Evolutionary conservation across 2,888 invertebrate genomes (phyloP).

Genomic region (Temnothorax unifasciatus): DNA sequence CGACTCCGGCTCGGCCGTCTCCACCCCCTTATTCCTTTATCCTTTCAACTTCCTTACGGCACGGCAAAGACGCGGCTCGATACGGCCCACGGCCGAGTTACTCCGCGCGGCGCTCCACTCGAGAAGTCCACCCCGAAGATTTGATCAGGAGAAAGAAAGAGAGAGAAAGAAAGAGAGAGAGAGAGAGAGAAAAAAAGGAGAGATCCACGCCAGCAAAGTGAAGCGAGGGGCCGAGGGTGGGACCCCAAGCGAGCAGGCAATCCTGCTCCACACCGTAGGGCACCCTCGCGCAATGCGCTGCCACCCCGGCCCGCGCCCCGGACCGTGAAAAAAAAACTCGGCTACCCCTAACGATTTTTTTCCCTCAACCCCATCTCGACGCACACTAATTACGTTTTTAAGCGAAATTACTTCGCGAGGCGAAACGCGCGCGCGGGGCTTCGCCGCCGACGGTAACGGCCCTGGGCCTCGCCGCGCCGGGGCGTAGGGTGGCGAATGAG

Average conservation of each 20-base stretch:
- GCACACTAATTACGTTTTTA: conserved; percentile 85
- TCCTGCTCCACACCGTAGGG: conserved; percentile 66
- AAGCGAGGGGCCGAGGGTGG: conserved; percentile 73
- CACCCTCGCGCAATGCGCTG: conserved; percentile 73
- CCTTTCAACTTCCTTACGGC: conserved; percentile 68
- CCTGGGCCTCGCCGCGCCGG: conserved; percentile 39
- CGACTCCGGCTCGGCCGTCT: conserved; percentile 31
- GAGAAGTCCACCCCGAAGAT: conserved; percentile 81
- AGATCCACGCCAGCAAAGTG: conserved; percentile 66
- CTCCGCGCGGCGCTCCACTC: conserved; percentile 66
- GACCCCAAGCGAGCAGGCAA: conserved; percentile 69
- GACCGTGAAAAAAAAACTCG: conserved; percentile 79
- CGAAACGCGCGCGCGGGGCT: conserved; percentile 58
- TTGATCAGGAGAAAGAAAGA: conserved; percentile 76
- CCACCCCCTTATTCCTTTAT: conserved; percentile 62
- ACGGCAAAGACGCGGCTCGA: conserved; percentile 76
- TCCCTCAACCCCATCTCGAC: conserved; percentile 82
- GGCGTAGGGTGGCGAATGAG: conserved; percentile 60
- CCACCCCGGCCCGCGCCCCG: conserved; percentile 77
- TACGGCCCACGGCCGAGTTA: conserved; percentile 74
- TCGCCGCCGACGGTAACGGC: conserved; percentile 63
- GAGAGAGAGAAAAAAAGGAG: conserved; percentile 22
- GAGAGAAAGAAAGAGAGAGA: conserved; percentile 31
- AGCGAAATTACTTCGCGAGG: conserved; percentile 84
- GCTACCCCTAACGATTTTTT: conserved; percentile 82